Conservation (phyloP, 2,797 vertebrate species). For the Gadopsis marmoratus region DNA sequence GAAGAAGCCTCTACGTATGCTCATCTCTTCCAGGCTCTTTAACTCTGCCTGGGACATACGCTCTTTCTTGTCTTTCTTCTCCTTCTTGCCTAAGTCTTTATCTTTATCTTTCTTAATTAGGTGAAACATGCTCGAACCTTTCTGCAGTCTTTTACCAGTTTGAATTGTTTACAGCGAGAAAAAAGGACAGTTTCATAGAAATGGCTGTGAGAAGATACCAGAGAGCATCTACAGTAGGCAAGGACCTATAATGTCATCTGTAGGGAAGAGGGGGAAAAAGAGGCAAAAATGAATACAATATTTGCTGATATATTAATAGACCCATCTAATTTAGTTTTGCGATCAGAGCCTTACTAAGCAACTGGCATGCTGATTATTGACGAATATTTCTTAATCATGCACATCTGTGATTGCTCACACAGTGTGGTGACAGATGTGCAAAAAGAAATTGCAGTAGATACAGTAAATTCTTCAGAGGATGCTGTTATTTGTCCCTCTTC, state of each 20-base stretch:
- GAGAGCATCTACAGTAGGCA: neutral
- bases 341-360: neutral
- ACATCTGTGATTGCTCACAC: neutral
- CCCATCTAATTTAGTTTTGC: neutral
- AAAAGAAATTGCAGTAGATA: neutral
- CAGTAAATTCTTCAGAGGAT: neutral
- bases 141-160: constrained; percentile 8
- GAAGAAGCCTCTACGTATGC: constrained; percentile 95
- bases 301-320: neutral
- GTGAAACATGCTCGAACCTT: constrained; percentile 81
- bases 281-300: neutral
- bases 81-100: constrained; percentile 80
- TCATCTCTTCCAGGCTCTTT: constrained; percentile 93
- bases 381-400: neutral
- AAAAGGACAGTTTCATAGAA: constrained; percentile 17
- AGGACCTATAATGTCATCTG: constrained; percentile 30
- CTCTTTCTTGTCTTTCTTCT: constrained; percentile 85
- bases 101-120: constrained; percentile 87
- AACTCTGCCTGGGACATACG: constrained; percentile 86
- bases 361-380: neutral
- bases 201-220: neutral
- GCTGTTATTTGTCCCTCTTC: neutral
- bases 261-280: constrained; percentile 17
- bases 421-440: neutral
- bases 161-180: constrained; percentile 19